These are phyloP conservation scores for Zaprionus africanus DNA, from an alignment of 1,140 invertebrate genomes.

Conservation along the genomic window DNA sequence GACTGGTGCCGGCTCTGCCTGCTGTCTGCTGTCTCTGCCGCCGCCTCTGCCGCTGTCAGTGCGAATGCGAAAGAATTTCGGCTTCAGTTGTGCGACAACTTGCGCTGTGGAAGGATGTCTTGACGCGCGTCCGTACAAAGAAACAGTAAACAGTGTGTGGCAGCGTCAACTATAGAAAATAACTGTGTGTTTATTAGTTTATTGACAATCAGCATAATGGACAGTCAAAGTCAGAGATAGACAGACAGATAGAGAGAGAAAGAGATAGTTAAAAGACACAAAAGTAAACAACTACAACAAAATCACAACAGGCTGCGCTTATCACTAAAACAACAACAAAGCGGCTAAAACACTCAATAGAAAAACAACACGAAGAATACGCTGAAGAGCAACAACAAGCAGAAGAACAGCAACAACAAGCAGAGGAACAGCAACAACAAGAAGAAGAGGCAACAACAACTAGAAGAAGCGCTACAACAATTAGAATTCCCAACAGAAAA, in stretches of 20 bases:
- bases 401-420: neutral
- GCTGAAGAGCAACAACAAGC: neutral
- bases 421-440: neutral
- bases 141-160: neutral
- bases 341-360: conserved; percentile 1
- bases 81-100: conserved; percentile 81
- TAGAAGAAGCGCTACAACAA: conserved; percentile 8
- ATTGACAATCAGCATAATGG: conserved; percentile 42
- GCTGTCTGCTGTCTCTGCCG: neutral
- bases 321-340: conserved; percentile 37
- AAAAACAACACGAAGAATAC: neutral
- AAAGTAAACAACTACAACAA: conserved; percentile 30
- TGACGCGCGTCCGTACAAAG: conserved; percentile 70
- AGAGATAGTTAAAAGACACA: conserved; percentile 21
- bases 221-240: conserved; percentile 7
- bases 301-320: conserved; percentile 46
- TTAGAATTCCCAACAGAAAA: conserved; percentile 24
- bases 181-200: conserved; percentile 24
- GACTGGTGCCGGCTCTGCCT: neutral
- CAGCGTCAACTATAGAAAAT: conserved; percentile 1
- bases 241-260: neutral
- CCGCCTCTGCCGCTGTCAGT: conserved; percentile 29
- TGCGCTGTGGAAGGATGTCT: conserved; percentile 77
- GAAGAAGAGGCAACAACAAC: neutral
- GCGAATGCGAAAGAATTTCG: conserved; percentile 65